Evolutionary conservation across 2,113 vertebrate genomes (phyloP).

Genomic region (Gymnarchus niloticus): DNA sequence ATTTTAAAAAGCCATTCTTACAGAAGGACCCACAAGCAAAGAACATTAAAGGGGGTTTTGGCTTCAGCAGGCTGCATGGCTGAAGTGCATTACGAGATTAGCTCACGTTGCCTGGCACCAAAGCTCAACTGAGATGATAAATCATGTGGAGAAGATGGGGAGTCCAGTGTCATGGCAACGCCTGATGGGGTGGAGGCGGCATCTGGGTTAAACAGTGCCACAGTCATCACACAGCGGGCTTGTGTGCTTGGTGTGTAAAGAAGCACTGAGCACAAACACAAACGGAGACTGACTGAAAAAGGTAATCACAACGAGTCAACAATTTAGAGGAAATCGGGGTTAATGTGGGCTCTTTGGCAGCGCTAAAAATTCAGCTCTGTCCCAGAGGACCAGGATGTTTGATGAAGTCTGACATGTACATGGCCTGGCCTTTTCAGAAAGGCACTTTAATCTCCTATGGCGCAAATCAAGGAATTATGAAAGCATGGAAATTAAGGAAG

Average conservation of each 20-base stretch:
- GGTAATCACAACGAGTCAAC: neutral
- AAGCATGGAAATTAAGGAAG: no score
- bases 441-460: neutral
- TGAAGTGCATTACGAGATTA: neutral
- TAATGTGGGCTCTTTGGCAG: neutral
- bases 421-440: neutral
- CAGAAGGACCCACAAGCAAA: neutral
- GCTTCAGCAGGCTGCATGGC: neutral
- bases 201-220: constrained; percentile 1
- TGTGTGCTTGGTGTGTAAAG: neutral
- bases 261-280: neutral
- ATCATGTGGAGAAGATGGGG: neutral
- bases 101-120: neutral
- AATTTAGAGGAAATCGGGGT: neutral
- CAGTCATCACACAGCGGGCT: neutral
- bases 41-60: neutral
- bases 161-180: constrained; percentile 15
- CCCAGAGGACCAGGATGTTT: neutral
- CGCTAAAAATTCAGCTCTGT: neutral
- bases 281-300: neutral
- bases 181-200: neutral
- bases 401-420: neutral
- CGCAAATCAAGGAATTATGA: neutral
- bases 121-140: neutral
- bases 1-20: neutral